Base-by-base conservation (phyloP, 1,140 invertebrate genomes). In the Nymphalis io region DNA sequence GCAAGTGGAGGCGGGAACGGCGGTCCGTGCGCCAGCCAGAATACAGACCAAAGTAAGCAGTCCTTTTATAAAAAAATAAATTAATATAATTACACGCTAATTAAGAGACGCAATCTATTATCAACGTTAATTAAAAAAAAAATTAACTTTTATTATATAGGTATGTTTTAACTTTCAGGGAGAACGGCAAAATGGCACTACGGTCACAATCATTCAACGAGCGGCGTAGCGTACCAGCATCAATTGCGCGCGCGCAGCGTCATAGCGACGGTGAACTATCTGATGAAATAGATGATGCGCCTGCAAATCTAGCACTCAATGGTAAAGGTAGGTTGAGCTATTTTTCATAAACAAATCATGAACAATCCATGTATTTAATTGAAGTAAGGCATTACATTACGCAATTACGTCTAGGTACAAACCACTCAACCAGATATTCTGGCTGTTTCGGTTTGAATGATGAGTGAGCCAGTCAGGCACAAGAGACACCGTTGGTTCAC, bases 1-100 rank as follows among this genome's bases (percentile, higher is more conserved):
- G 93, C 38, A 94, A 94, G 82, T 95, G 94, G 94, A 92, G 94
- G 55, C 90, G 94, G 60, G 94, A 95, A 58, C 89, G 94, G 39
- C 90, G 94, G 15, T 82, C 84, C 0, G 84, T 82, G 0, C 80
- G 91, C 5, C 74, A 90, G 5, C 91, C 91, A 16, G 91, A 92
- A 18, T 92, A 92, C 60, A 87, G 90, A 64, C 85, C 90, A 18
- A 92, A 85, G 90, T 92, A 73, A 53, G 27, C 40, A 46, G 16
- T n/a, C n/a, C 4, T 46, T 46, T 46, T 16, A 46, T 46, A 46
- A 8, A 3, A 42, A 3, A 46, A 46, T n/a, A 46, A n/a, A n/a
- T 6, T 46, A 46, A 1, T 46, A 18, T 46, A 2, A 42, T 42
- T 42, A 12, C 0, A 1, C 12, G 13, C 13, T 42, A 8, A n/a